Evolutionary conservation across 2,888 invertebrate genomes (phyloP), one percentile per base, ranked within the genome.

Genomic region (Parascotia fuliginaria): DNA sequence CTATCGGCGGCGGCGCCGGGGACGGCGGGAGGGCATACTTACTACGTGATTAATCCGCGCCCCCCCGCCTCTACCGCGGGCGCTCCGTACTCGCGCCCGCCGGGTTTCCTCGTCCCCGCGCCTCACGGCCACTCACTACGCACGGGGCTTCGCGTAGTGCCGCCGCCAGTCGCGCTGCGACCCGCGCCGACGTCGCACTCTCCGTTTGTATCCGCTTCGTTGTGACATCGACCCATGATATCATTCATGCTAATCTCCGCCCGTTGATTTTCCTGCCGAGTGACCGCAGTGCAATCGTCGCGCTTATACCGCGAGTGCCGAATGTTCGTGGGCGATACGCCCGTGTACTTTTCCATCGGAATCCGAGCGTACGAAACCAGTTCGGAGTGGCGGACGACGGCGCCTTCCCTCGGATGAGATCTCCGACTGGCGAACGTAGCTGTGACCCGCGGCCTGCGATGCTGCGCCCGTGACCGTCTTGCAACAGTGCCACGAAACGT

Each of bases 41-140:
- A 91, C 91, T 91, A 91, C 91, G 91, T 90, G 91, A 91, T 91
- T 90, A 91, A 90, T 89, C 89, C 89, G 77, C 79, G 69, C 63
- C 77, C 76, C 79, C 73, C 71, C 59, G 62, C 73, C 60, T 55
- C 67, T 70, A 55, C 73, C 74, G 73, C 77, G 75, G 75, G 75
- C 79, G 80, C 78, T 74, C 70, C 61, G 66, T 61, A 67, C 81
- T 76, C 77, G 79, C 84, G 83, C 82, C 87, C 87, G 83, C 85
- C 90, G 91, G 92, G 90, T 91, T 91, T 90, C 91, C 90, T 91
- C 91, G 89, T 90, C 92, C 90, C 91, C 91, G 90, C 91, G 87
- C 90, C 92, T 91, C 92, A 89, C 86, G 91, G 89, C 91, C 89
- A 90, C 89, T 90, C 89, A 89, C 86, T 90, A 90, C 90, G 89